These are phyloP conservation scores for Datnioides undecimradiatus DNA, from an alignment of 2,113 vertebrate genomes.

Conservation along the genomic window DNA sequence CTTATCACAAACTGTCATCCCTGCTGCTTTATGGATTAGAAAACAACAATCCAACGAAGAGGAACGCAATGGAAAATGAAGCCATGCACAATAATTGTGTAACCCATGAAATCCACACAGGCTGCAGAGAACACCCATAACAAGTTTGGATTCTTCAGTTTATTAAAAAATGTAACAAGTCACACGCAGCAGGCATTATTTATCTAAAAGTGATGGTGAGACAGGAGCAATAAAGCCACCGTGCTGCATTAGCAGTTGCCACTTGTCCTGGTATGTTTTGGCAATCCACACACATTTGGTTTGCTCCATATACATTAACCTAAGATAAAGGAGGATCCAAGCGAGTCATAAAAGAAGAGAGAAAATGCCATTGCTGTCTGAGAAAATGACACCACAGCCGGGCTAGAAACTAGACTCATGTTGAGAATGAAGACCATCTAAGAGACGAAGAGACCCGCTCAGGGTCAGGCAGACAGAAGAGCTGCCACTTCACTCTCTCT, in stretches of 20 bases:
- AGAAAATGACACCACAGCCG: not conserved
- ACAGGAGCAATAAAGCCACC: too few relatives aligned
- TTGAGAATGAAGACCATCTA: not conserved
- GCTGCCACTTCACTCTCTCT: too few relatives aligned
- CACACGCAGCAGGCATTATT: not conserved
- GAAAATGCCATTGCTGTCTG: not conserved
- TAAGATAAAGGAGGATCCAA: not conserved
- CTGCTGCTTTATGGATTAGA: not conserved
- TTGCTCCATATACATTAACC: not conserved
- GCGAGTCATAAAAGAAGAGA: not conserved
- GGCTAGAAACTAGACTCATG: not conserved
- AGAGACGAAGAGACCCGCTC: not conserved
- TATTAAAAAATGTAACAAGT: not conserved
- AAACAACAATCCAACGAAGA: not conserved
- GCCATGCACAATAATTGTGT: not conserved
- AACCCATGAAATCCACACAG: not conserved
- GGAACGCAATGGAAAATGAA: not conserved
- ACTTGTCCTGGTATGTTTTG: too few relatives aligned
- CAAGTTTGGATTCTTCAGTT: not conserved
- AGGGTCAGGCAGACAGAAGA: not conserved
- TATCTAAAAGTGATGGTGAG: not conserved
- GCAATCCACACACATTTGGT: not conserved
- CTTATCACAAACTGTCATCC: not conserved
- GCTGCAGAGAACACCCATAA: not conserved
- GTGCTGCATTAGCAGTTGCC: too few relatives aligned